Evolutionary conservation across 2,113 vertebrate species (phyloP).

Genomic region (Arvicanthis niloticus): DNA sequence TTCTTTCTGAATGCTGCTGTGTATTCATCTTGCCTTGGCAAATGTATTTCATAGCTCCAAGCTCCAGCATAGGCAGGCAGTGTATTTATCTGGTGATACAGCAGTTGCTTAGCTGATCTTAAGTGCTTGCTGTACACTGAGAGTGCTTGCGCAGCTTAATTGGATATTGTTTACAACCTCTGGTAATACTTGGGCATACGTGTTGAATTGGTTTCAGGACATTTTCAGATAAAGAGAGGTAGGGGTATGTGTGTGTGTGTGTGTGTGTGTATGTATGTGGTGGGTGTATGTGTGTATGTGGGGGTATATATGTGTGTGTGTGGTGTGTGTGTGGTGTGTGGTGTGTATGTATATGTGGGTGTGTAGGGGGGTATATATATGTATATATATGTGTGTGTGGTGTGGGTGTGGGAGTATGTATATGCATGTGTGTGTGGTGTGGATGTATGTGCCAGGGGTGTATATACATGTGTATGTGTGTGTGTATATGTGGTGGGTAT

Average conservation of each 20-base stretch:
- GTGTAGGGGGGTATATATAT: too few species aligned
- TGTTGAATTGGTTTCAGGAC: not conserved
- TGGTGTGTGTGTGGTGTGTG: not conserved
- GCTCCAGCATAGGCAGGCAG: not conserved
- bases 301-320: not conserved
- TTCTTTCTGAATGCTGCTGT: not conserved
- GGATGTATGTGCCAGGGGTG: too few species aligned
- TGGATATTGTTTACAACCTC: not conserved
- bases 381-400: too few species aligned
- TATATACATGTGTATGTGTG: not conserved
- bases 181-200: not conserved
- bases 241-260: not conserved
- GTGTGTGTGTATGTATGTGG: not conserved
- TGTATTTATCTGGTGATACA: not conserved
- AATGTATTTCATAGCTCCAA: not conserved
- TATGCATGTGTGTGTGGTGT: too few species aligned
- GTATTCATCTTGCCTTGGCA: slow-evolving; percentile 1
- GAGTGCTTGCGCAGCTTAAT: not conserved
- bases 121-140: not conserved
- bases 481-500: too few species aligned
- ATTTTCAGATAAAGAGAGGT: slow-evolving; percentile 3
- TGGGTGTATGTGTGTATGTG: too few species aligned
- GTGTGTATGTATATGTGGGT: too few species aligned
- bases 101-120: not conserved
- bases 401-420: not conserved